A percentile compares a stretch with the other conserved stretches of the same genome.
These are phyloP conservation scores for Carabus problematicus DNA, from an alignment of 2,888 invertebrate genomes.

Conservation along the genomic window DNA sequence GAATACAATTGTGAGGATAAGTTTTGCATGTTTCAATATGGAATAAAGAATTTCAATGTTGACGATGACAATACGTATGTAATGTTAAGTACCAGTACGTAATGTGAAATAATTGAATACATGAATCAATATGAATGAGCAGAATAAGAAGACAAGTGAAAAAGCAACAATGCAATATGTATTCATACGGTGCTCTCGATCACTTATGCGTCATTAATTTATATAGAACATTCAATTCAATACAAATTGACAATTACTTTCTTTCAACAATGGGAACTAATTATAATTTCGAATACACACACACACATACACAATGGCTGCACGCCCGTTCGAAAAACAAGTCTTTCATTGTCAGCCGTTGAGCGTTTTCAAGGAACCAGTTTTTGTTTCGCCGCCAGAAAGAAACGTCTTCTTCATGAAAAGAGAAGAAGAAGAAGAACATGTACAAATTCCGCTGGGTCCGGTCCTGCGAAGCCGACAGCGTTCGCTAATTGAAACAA, in stretches of 20 bases:
- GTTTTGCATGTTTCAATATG: no score
- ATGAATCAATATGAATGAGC: neutral
- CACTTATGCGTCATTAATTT: slow-evolving; percentile 39
- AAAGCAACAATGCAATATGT: slow-evolving; percentile 12
- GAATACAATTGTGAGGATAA: no score
- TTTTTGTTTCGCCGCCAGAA: slow-evolving; percentile 38
- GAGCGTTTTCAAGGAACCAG: slow-evolving; percentile 36
- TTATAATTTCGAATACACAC: slow-evolving; percentile 39
- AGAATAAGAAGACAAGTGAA: no score
- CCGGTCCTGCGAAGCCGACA: slow-evolving; percentile 35
- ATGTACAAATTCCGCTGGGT: slow-evolving; percentile 25
- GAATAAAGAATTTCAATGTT: no score
- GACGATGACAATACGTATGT: no score
- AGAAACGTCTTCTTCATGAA: slow-evolving; percentile 39
- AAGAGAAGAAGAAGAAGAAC: slow-evolving; percentile 22
- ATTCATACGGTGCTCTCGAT: slow-evolving; percentile 34
- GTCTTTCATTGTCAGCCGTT: slow-evolving; percentile 24
- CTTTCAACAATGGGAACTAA: slow-evolving; percentile 42
- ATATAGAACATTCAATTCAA: slow-evolving; percentile 41
- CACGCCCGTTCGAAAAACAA: slow-evolving; percentile 29
- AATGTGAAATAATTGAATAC: neutral
- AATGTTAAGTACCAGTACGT: no score
- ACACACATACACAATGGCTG: slow-evolving; percentile 2
- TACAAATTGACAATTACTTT: slow-evolving; percentile 43
- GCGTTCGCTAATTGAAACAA: slow-evolving; percentile 40